Evolutionary conservation across 1,140 invertebrate species (phyloP), one percentile per base, ranked within the genome.

Genomic region (Musca domestica): DNA sequence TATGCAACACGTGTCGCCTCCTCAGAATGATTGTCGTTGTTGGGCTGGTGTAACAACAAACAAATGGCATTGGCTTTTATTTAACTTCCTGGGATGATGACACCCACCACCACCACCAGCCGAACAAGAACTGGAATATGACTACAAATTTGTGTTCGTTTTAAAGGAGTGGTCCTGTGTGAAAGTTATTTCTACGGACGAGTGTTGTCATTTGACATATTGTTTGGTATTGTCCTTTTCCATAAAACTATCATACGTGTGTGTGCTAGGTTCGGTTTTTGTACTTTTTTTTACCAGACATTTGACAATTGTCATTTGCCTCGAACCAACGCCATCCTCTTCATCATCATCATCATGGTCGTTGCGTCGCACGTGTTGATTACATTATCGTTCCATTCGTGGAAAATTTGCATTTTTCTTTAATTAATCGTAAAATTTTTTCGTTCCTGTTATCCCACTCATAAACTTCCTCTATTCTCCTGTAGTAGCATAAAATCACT

Each of bases 321-420:
- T 12, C 10, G 3, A 30, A 41, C 27, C 5, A 61, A 61, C 34
- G 56, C 17, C 56, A 61, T 34, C 34, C n/a, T 14, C 25, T n/a
- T 27, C 17, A 19, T 17, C 56, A 61, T 61, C 27, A 34, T 61
- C 52, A 25, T 15, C 20, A 25, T 14, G n/a, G n/a, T n/a, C n/a
- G n/a, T n/a, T 10, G 4, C 10, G 4, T 41, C 10, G 34, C 56
- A 61, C 56, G 56, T 61, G 56, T 61, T 61, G 56, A 61, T 61
- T 19, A 61, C 56, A 61, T 61, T 61, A 61, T 61, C 27, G 34
- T 61, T 41, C 2, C 27, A 17, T 58, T 61, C n/a, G 56, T 61
- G 56, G 27, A 61, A 61, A 61, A 61, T 61, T 61, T 34, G 56
- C 56, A 61, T 61, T 61, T 61, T 61, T 61, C 56, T 61, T 30